These are phyloP conservation scores for Ashinkailepas kermadecensis DNA, from an alignment of 2,888 invertebrate species.

Conservation along the genomic window DNA sequence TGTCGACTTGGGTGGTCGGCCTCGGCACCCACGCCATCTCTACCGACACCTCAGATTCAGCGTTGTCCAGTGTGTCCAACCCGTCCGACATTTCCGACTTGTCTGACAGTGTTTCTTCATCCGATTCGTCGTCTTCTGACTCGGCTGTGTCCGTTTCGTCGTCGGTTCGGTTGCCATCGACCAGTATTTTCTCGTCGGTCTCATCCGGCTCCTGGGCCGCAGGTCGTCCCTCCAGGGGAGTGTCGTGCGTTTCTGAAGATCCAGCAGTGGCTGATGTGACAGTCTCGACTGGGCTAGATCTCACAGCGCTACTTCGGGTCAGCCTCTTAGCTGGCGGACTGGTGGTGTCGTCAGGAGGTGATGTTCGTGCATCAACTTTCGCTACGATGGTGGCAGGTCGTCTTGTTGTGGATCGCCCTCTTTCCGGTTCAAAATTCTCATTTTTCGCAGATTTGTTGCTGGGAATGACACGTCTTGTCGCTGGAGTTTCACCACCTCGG, in stretches of 20 bases:
- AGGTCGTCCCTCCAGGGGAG: neutral
- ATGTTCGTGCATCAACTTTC: neutral
- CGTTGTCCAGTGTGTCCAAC: neutral
- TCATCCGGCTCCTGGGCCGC: neutral
- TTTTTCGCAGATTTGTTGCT: neutral
- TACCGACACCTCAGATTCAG: neutral
- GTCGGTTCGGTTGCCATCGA: neutral
- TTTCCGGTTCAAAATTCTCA: neutral
- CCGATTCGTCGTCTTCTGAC: neutral
- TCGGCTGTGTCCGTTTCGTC: neutral
- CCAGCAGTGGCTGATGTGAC: neutral
- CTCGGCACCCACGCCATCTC: neutral
- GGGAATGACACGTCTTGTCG: neutral
- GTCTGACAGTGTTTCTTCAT: neutral
- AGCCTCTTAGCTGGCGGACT: neutral
- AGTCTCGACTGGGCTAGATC: neutral
- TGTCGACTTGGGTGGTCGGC: neutral
- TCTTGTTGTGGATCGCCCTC: neutral
- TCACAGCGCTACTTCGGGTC: neutral
- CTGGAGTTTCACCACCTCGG: neutral
- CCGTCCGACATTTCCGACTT: neutral
- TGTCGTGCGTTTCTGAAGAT: neutral
- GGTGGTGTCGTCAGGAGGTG: neutral
- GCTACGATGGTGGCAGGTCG: neutral
- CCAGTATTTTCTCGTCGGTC: neutral